Conservation (phyloP, 2,113 vertebrate genomes). For the Enhydra lutris region DNA sequence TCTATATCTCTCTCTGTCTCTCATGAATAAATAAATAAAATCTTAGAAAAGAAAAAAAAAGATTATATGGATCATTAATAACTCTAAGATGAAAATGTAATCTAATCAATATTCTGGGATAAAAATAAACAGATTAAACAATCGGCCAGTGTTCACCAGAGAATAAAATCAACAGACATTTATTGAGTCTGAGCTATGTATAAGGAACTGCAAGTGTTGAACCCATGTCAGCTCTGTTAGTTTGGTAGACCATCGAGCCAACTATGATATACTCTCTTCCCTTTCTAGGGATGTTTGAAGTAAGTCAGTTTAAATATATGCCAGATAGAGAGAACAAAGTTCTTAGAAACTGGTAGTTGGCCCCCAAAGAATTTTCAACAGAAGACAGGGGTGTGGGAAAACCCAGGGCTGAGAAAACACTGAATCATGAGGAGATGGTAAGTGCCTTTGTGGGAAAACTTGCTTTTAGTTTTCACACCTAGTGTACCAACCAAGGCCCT, state of each 20-base stretch:
- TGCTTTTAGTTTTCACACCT: neutral
- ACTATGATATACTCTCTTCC: neutral
- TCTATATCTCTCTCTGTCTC: too few relatives aligned
- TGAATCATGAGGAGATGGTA: neutral
- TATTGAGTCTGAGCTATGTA: neutral
- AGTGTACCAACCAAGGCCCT: neutral
- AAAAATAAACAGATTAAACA: neutral
- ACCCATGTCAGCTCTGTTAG: neutral
- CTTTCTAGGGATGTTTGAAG: neutral
- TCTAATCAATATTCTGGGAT: neutral
- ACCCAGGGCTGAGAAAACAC: neutral
- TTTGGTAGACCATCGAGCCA: neutral
- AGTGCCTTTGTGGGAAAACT: neutral
- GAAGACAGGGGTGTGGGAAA: neutral
- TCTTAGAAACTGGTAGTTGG: neutral
- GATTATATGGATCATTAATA: neutral
- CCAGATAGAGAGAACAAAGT: neutral
- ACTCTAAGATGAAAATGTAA: neutral
- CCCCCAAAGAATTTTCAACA: neutral
- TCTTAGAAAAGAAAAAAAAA: neutral
- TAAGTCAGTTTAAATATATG: neutral
- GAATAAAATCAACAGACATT: neutral
- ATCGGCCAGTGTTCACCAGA: accelerated
- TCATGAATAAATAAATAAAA: too few relatives aligned
- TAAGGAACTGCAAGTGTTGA: neutral